Conservation (phyloP, 1,140 invertebrate genomes). For the Aphis gossypii region DNA sequence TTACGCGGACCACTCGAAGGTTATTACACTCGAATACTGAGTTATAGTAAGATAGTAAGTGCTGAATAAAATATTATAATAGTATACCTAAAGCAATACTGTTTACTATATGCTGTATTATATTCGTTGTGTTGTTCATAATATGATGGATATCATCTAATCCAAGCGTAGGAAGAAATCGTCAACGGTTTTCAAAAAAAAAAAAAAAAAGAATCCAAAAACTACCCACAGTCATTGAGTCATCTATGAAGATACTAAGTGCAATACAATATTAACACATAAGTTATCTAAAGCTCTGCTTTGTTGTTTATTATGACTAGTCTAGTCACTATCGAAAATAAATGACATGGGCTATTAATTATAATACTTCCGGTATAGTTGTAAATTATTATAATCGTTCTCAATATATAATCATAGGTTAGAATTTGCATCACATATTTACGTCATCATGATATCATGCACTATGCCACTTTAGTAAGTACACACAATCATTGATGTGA, state of each 20-base stretch:
- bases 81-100: too few species aligned
- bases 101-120: neutral
- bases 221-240: neutral
- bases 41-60: neutral
- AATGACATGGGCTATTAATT: neutral
- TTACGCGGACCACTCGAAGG: neutral
- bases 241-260: neutral
- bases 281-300: neutral
- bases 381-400: neutral
- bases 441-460: neutral
- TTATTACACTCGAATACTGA: neutral
- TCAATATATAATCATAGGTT: neutral
- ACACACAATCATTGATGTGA: neutral
- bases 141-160: neutral
- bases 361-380: neutral
- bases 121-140: neutral
- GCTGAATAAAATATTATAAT: neutral
- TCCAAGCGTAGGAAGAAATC: neutral
- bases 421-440: neutral
- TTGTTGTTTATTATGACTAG: neutral
- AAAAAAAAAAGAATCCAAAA: neutral
- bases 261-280: neutral
- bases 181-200: neutral
- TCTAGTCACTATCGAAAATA: neutral
- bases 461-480: neutral